Conservation (phyloP, 2,888 invertebrate genomes). For the Rhagophthalmus giganteus region DNA sequence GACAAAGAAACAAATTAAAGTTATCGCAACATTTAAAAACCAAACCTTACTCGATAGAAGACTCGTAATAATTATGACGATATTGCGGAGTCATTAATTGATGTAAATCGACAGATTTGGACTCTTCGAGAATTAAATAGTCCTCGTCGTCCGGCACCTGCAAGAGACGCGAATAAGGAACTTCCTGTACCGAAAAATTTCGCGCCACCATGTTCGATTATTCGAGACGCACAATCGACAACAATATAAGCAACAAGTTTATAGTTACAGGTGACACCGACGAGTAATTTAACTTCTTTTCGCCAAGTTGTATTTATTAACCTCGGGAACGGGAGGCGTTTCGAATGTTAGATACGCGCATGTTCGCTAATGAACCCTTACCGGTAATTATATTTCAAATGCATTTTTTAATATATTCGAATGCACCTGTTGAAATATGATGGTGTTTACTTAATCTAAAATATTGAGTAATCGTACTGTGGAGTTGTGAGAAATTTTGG, state of each 20-base stretch:
- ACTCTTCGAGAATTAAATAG: conserved; percentile 53
- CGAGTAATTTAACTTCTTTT: too few species aligned
- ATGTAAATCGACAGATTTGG: conserved; percentile 48
- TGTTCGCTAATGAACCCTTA: conserved; percentile 18
- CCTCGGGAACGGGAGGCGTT: conserved; percentile 29
- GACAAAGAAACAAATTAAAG: conserved; percentile 31
- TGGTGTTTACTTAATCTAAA: too few species aligned
- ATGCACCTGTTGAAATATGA: too few species aligned
- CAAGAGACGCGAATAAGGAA: conserved; percentile 52
- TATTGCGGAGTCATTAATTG: conserved; percentile 43
- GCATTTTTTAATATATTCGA: too few species aligned
- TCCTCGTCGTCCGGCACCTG: conserved; percentile 53
- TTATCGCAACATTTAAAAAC: conserved; percentile 3
- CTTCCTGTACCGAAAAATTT: conserved; percentile 52
- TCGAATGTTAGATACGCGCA: conserved; percentile 25
- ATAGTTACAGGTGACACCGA: too few species aligned
- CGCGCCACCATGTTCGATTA: conserved; percentile 55
- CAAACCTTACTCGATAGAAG: conserved; percentile 52
- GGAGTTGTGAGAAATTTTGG: too few species aligned
- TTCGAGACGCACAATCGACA: too few species aligned
- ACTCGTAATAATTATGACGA: conserved; percentile 51
- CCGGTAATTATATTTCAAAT: too few species aligned
- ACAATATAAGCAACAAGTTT: too few species aligned
- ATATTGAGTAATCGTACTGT: too few species aligned
- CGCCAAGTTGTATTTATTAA: conserved; percentile 35